Conservation (phyloP, 2,113 vertebrate species). For the Sinocyclocheilus grahami region DNA sequence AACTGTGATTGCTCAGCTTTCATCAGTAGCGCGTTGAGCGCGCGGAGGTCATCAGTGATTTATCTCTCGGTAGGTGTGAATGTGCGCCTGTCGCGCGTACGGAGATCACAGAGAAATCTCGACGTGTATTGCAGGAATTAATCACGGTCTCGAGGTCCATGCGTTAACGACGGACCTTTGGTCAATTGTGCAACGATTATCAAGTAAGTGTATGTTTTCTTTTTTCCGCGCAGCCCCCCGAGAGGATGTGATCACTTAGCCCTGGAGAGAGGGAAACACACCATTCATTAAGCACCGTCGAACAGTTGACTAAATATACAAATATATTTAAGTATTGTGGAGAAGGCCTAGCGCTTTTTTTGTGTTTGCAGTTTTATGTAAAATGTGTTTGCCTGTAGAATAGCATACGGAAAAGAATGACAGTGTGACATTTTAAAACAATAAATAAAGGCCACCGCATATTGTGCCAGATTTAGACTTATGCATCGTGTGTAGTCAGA, state of each 20-base stretch:
- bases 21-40: conserved; percentile 10
- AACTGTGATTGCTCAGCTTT: conserved; percentile 30
- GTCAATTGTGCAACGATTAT: conserved; percentile 49
- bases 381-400: background rate
- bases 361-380: conserved; percentile 5
- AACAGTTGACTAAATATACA: conserved; percentile 37
- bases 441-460: background rate
- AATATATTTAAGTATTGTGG: conserved; percentile 9
- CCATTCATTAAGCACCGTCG: conserved; percentile 43
- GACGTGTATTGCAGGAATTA: conserved; percentile 49
- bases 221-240: conserved; percentile 47
- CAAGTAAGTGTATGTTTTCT: conserved; percentile 69
- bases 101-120: conserved; percentile 25
- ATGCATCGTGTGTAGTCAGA: background rate
- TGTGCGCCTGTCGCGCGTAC: background rate
- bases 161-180: conserved; percentile 37
- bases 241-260: conserved; percentile 49
- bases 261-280: conserved; percentile 52
- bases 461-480: background rate
- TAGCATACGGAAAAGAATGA: background rate
- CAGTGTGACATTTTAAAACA: background rate
- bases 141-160: conserved; percentile 5
- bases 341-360: background rate
- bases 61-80: conserved; percentile 27
- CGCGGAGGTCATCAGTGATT: conserved; percentile 13